phyloP scores from a whole-genome alignment of 1,140 invertebrate genomes.

The Tribolium madens region DNA sequence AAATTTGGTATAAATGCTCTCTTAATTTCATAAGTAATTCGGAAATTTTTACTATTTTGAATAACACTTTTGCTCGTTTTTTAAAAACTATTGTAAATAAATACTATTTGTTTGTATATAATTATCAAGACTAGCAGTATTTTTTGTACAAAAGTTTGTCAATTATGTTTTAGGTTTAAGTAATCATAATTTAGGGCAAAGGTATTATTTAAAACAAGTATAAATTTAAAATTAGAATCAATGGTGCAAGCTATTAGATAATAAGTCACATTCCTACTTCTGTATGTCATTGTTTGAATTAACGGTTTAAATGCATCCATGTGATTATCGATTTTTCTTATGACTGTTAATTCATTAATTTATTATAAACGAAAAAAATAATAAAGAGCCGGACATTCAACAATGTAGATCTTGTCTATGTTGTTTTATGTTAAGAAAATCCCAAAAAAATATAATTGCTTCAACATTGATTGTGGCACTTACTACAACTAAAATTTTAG shows the following conservation, averaged over 20 bases:
- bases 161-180: constrained; percentile 54
- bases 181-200: constrained; percentile 51
- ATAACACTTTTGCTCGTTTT: constrained; percentile 44
- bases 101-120: constrained; percentile 51
- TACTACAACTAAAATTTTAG: constrained; percentile 33
- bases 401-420: constrained; percentile 28
- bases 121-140: constrained; percentile 52
- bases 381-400: constrained; percentile 41
- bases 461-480: constrained; percentile 49
- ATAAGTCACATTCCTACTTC: constrained; percentile 58
- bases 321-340: constrained; percentile 51
- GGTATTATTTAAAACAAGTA: constrained; percentile 49
- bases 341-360: constrained; percentile 52
- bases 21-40: constrained; percentile 39
- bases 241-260: constrained; percentile 58
- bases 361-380: constrained; percentile 40
- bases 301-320: constrained; percentile 51
- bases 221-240: constrained; percentile 56
- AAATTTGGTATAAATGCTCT: constrained; percentile 52
- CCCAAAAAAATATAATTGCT: constrained; percentile 46
- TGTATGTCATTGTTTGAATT: constrained; percentile 50
- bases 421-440: constrained; percentile 43
- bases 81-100: constrained; percentile 54
- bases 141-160: constrained; percentile 57
- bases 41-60: constrained; percentile 41